These are phyloP conservation scores for Temnothorax nylanderi DNA, from an alignment of 1,140 invertebrate species.

Conservation along the genomic window DNA sequence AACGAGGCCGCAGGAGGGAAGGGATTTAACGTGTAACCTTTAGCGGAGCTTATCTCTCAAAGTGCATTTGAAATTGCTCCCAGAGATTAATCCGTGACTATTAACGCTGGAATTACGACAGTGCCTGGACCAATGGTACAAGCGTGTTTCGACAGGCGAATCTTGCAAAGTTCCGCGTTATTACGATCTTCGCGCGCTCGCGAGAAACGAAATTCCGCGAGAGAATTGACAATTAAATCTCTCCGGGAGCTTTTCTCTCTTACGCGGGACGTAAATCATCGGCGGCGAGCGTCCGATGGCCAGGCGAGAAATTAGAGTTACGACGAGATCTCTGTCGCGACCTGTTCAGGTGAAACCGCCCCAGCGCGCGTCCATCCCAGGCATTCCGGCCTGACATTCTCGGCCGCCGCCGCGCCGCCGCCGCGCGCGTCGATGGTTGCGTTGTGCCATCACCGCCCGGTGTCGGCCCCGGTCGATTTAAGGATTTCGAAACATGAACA, in stretches of 20 bases:
- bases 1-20: constrained; percentile 14
- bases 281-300: no score
- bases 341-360: constrained; percentile 51
- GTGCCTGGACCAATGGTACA: background rate
- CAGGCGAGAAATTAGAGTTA: background rate
- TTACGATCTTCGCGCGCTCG: background rate
- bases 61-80: constrained; percentile 58
- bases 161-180: background rate
- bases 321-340: constrained; percentile 9
- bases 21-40: constrained; percentile 50
- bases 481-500: constrained; percentile 64
- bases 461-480: constrained; percentile 14
- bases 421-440: background rate
- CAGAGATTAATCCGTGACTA: constrained; percentile 7
- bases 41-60: constrained; percentile 30
- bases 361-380: constrained; percentile 36
- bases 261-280: constrained; percentile 31
- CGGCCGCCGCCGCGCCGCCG: background rate
- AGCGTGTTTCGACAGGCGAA: background rate
- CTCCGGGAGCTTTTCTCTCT: background rate
- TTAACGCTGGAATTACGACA: constrained; percentile 24
- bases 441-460: constrained; percentile 59
- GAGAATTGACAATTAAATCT: background rate
- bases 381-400: constrained; percentile 64
- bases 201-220: background rate